Evolutionary conservation across 2,888 invertebrate genomes (phyloP).

Genomic region (Lutraria lutraria): DNA sequence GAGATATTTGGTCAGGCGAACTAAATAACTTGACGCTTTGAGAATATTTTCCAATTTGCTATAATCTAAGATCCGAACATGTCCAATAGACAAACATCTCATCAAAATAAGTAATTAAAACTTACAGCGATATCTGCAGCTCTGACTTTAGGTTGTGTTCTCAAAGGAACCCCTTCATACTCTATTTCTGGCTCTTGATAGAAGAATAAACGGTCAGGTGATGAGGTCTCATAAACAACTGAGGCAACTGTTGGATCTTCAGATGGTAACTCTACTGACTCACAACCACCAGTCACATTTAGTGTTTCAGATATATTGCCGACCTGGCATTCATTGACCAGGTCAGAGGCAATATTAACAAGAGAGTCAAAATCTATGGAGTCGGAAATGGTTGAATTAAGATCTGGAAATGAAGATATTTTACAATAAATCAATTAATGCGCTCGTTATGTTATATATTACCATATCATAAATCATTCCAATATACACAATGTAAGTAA

Average conservation of each 20-base stretch:
- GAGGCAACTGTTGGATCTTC: slow-evolving; percentile 5
- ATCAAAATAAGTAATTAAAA: too few species aligned
- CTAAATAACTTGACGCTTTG: too few species aligned
- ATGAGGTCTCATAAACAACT: slow-evolving; percentile 52
- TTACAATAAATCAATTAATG: not conserved
- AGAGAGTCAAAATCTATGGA: slow-evolving; percentile 45
- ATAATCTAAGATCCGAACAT: too few species aligned
- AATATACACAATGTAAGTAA: too few species aligned
- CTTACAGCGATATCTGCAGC: slow-evolving; percentile 35
- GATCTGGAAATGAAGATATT: slow-evolving; percentile 7
- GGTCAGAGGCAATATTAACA: slow-evolving; percentile 47
- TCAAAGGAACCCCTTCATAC: slow-evolving; percentile 51
- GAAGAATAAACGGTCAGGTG: slow-evolving; percentile 52
- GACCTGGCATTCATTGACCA: slow-evolving; percentile 71
- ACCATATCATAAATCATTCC: not conserved
- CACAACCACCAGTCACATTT: slow-evolving; percentile 50
- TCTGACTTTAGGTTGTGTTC: slow-evolving; percentile 51
- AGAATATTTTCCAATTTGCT: too few species aligned
- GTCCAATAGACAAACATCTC: too few species aligned
- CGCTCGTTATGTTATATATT: not conserved
- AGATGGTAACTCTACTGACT: slow-evolving; percentile 52
- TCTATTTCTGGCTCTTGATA: slow-evolving; percentile 24
- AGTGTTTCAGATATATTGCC: slow-evolving; percentile 53
- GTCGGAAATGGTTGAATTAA: slow-evolving; percentile 46
- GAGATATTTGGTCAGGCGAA: too few species aligned